These are phyloP conservation scores for Hippotragus niger DNA, from an alignment of 2,113 vertebrate species.

Conservation along the genomic window DNA sequence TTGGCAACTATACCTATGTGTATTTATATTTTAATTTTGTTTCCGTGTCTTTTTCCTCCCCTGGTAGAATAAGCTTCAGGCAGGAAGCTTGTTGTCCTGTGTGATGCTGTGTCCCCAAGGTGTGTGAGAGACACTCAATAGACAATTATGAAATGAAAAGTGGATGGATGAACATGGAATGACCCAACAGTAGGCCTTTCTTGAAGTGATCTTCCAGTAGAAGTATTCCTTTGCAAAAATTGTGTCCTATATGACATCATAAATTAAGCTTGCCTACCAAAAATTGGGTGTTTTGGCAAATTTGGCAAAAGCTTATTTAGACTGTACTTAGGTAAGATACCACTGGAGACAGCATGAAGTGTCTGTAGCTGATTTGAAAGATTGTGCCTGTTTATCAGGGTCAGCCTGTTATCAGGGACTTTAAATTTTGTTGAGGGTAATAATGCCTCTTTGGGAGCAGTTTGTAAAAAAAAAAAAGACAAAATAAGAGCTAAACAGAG, in stretches of 20 bases:
- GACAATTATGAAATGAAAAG: neutral
- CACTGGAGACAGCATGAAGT: too few relatives aligned
- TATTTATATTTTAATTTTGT: neutral
- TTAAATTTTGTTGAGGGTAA: neutral
- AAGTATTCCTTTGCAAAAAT: neutral
- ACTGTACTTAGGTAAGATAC: neutral
- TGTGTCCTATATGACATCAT: neutral
- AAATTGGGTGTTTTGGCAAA: neutral
- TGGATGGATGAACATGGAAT: neutral
- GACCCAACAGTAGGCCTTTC: neutral
- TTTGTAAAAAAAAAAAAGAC: neutral
- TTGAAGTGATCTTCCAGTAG: neutral
- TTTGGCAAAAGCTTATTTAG: neutral
- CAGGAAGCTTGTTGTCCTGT: neutral
- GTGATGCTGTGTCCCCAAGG: neutral
- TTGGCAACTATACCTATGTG: neutral
- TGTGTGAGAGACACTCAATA: neutral
- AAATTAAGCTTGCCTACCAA: neutral
- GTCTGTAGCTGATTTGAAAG: neutral
- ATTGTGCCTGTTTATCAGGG: neutral
- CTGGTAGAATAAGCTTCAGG: neutral
- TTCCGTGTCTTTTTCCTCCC: neutral
- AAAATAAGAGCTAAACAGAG: neutral
- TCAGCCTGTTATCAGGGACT: neutral
- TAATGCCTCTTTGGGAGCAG: neutral